A percentile compares a stretch with the other conserved stretches of the same genome.
phyloP scores from a whole-genome alignment of 2,113 vertebrate genomes.

The Hemicordylus capensis region DNA sequence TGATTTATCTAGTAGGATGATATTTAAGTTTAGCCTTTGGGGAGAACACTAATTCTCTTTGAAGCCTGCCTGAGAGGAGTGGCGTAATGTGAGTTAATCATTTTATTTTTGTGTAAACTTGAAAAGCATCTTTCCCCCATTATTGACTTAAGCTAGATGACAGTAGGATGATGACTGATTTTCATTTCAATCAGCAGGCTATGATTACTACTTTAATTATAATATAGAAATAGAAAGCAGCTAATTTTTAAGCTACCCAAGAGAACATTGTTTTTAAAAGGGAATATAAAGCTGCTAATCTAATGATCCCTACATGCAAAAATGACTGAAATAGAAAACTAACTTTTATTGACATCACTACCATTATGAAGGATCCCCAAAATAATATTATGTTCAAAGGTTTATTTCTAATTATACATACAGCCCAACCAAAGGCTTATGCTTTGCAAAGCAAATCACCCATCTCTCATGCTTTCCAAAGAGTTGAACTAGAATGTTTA shows the following conservation, averaged over 20 bases:
- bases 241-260: constrained; percentile 52
- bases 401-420: constrained; percentile 63
- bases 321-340: constrained; percentile 54
- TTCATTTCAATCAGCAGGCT: constrained; percentile 68
- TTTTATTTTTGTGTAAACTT: constrained; percentile 69
- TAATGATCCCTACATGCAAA: constrained; percentile 45
- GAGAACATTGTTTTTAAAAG: constrained; percentile 49
- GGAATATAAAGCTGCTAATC: constrained; percentile 56
- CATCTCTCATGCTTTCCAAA: neutral
- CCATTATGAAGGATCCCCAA: constrained; percentile 54
- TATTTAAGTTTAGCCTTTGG: constrained; percentile 64
- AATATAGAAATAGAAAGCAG: constrained; percentile 60
- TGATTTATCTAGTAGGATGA: constrained; percentile 74
- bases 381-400: constrained; percentile 34
- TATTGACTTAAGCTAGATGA: constrained; percentile 60
- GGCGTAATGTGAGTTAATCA: constrained; percentile 61
- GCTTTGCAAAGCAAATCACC: neutral
- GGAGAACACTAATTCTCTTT: constrained; percentile 55
- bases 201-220: constrained; percentile 65
- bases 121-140: constrained; percentile 52
- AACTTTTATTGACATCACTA: constrained; percentile 43
- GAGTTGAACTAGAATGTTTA: neutral
- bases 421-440: constrained; percentile 7
- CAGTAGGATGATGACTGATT: constrained; percentile 65
- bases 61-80: constrained; percentile 63